A percentile compares a stretch with the other conserved stretches of the same genome.
Conservation (phyloP, 30 jellyfish, hydroid and myxozoan species). For the Cassiopea andromeda region DNA sequence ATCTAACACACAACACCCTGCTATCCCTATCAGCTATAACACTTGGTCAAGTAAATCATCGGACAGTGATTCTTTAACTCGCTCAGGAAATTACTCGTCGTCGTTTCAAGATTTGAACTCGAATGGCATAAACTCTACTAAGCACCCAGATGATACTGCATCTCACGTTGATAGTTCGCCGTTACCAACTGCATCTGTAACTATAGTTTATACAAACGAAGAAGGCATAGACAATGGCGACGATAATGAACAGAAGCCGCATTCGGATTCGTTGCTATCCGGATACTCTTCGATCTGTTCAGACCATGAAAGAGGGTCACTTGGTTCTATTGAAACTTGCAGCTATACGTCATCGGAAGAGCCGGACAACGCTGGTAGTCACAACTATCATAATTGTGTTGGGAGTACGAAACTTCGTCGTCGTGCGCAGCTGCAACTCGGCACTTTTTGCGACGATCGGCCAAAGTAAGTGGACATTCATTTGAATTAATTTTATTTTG, state of each 20-base stretch:
- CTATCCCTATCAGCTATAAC: slow-evolving; percentile 47
- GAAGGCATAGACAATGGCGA: not conserved
- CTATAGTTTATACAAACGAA: not conserved
- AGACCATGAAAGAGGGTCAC: slow-evolving; percentile 57
- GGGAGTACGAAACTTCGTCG: slow-evolving; percentile 14
- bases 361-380: slow-evolving; percentile 23
- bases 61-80: slow-evolving; percentile 33
- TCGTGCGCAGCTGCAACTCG: slow-evolving; percentile 10
- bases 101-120: slow-evolving; percentile 34
- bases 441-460: slow-evolving; percentile 38
- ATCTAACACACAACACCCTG: slow-evolving; percentile 16
- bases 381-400: not conserved
- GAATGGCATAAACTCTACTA: slow-evolving; percentile 5
- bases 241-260: slow-evolving; percentile 47
- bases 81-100: slow-evolving; percentile 27
- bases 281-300: slow-evolving; percentile 61
- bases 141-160: not conserved
- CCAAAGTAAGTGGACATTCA: slow-evolving; percentile 1
- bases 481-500: too few relatives aligned
- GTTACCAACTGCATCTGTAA: not conserved
- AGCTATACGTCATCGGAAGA: slow-evolving; percentile 62
- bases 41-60: slow-evolving; percentile 67
- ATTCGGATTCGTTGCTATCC: slow-evolving; percentile 56
- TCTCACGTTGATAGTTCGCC: not conserved
- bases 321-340: slow-evolving; percentile 46